phyloP scores from a whole-genome alignment of 2,888 invertebrate species.

The Dynastes tityus region DNA sequence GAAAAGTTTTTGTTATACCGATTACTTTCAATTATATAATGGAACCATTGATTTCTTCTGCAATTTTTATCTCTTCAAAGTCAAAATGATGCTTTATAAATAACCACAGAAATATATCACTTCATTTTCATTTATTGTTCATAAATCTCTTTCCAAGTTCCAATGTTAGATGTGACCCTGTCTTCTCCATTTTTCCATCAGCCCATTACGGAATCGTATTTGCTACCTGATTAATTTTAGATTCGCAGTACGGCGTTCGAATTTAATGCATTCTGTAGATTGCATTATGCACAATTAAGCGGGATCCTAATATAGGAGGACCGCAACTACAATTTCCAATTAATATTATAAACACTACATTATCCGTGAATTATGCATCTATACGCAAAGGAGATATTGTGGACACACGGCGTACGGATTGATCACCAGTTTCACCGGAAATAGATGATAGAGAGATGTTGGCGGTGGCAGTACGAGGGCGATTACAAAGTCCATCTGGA shows the following conservation, averaged over 20 bases:
- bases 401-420: conserved; percentile 4
- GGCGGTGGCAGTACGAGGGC: neutral
- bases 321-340: conserved; percentile 40
- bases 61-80: no score
- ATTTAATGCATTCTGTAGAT: conserved; percentile 4
- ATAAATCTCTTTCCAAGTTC: no score
- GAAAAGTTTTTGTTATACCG: no score
- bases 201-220: neutral
- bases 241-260: neutral
- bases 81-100: no score
- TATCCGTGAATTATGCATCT: conserved; percentile 33
- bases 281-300: conserved; percentile 16
- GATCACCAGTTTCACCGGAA: conserved; percentile 7
- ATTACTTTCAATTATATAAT: no score
- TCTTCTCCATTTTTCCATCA: no score
- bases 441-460: conserved; percentile 11
- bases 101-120: no score
- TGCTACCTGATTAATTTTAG: conserved; percentile 3
- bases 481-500: conserved; percentile 3
- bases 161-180: no score
- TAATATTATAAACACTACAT: conserved; percentile 40
- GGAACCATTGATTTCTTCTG: no score
- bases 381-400: conserved; percentile 3
- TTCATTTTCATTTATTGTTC: no score
- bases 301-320: conserved; percentile 7